These are phyloP conservation scores for Yasuhikotakia modesta DNA, from an alignment of 2,797 vertebrate species.

Conservation along the genomic window DNA sequence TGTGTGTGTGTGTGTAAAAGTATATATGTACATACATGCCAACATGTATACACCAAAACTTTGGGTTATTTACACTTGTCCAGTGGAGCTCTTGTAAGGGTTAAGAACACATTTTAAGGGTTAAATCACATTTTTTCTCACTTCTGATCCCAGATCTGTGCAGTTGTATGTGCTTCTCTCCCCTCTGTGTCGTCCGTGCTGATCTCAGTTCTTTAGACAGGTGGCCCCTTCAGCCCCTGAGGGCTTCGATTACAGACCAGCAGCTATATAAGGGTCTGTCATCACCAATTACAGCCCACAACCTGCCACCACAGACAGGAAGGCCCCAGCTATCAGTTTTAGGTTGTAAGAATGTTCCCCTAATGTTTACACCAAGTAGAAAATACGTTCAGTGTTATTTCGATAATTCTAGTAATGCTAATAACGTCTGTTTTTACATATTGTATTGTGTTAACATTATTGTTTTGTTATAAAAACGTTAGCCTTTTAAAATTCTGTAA, in stretches of 20 bases:
- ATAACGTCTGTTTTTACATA: no score
- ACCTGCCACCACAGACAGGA: conserved; percentile 28
- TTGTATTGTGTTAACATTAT: no score
- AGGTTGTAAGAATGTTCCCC: no score
- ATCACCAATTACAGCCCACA: conserved; percentile 64
- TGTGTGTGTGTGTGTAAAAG: no score
- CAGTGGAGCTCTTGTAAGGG: background rate
- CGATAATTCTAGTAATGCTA: no score
- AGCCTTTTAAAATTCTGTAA: no score
- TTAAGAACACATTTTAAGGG: no score
- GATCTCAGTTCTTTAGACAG: conserved; percentile 62
- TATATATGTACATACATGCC: background rate
- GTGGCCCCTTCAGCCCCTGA: conserved; percentile 64
- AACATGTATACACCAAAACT: background rate
- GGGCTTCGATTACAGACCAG: conserved; percentile 61
- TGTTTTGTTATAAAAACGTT: no score
- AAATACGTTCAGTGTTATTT: no score
- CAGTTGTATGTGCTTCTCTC: conserved; percentile 42
- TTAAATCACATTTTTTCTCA: conserved; percentile 30
- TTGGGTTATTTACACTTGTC: conserved; percentile 14
- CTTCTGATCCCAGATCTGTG: conserved; percentile 48
- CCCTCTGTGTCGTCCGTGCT: conserved; percentile 34
- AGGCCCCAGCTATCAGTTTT: conserved; percentile 3
- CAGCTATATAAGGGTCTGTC: conserved; percentile 59
- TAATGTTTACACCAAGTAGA: no score